Base-by-base conservation (phyloP, 2,797 vertebrate species). In the Cuculus canorus region DNA sequence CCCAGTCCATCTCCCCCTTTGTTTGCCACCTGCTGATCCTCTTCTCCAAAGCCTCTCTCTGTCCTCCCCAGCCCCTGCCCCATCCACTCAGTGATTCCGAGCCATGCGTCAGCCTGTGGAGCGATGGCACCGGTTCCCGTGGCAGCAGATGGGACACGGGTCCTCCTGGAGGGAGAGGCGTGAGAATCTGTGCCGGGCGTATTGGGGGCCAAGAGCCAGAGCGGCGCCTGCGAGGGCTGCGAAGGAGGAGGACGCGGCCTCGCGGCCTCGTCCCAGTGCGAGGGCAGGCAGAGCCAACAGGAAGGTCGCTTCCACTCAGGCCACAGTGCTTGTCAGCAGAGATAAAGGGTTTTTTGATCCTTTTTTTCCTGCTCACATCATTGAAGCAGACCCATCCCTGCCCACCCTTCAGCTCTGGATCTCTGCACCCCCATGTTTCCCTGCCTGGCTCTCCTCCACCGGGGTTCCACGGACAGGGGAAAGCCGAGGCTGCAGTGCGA, bases 61-160 rank as follows among this genome's bases (percentile, higher is more conserved):
- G 5, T 5, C 65, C 33, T 6, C 33, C 19, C 35, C 5, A 43
- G 25, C 12, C 32, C 19, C 28, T 30, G 17, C n/a, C 7, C 32
- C 13, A 1, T 24, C 27, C 5, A 17, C 17, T 7, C 8, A 4
- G 6, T 37, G 59, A 16, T 39, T 43, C 39, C 0, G 0, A 19
- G 39, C 2, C 19, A 10, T n/a, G 48, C 2, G 11, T 75, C 71
- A 50, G 39, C 68, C 71, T 6, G 0, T 2, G 43, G 43, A 48
- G 64, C 11, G 25, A 17, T 35, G 48, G 85, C 90, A 60, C 37
- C 3, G 0, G 32, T 63, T 45, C 16, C 0, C 2, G 6, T 5
- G 11, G 53, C 88, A 89, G 64, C 69, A 45, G 79, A 54, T 68
- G 83, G 73, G 73, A 18, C 28, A 2, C 2, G 43, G 3, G 8